These are phyloP conservation scores for Mellilla xanthometata DNA, from an alignment of 2,888 invertebrate genomes.

Conservation along the genomic window DNA sequence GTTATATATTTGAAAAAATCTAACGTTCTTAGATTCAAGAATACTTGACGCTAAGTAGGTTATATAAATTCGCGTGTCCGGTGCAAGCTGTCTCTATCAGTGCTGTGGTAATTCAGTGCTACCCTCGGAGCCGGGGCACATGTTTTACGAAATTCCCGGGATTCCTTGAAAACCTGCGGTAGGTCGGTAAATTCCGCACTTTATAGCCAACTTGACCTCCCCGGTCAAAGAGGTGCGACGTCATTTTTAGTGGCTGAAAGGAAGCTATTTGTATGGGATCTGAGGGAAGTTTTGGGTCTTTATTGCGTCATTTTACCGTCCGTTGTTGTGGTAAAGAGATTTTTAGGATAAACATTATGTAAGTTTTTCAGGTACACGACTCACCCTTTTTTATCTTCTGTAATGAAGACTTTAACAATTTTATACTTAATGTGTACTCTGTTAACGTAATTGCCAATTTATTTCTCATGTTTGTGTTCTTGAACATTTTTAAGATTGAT, in stretches of 20 bases:
- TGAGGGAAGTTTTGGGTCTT: conserved; percentile 8
- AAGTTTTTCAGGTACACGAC: too few relatives aligned
- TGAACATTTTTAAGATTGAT: not conserved
- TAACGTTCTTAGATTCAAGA: conserved; percentile 35
- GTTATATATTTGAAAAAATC: too few relatives aligned
- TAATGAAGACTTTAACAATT: too few relatives aligned
- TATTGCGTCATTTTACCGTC: conserved; percentile 9
- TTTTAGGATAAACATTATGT: not conserved
- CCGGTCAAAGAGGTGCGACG: conserved; percentile 44
- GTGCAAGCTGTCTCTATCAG: conserved; percentile 47
- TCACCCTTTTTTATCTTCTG: not conserved
- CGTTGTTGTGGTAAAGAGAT: conserved; percentile 6
- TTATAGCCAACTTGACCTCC: conserved; percentile 46
- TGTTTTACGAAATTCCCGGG: conserved; percentile 55
- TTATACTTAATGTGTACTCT: too few relatives aligned
- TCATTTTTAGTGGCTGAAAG: conserved; percentile 39
- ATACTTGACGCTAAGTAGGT: conserved; percentile 40
- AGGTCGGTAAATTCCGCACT: conserved; percentile 48
- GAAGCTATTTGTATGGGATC: conserved; percentile 25
- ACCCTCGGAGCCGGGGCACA: conserved; percentile 47
- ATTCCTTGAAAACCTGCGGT: conserved; percentile 43
- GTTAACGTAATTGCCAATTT: too few relatives aligned
- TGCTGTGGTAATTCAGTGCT: conserved; percentile 56
- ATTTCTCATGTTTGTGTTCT: not conserved
- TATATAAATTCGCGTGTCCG: conserved; percentile 46